These are phyloP conservation scores for Chymomyza fuscimana DNA, from an alignment of 2,888 invertebrate species.

Conservation along the genomic window DNA sequence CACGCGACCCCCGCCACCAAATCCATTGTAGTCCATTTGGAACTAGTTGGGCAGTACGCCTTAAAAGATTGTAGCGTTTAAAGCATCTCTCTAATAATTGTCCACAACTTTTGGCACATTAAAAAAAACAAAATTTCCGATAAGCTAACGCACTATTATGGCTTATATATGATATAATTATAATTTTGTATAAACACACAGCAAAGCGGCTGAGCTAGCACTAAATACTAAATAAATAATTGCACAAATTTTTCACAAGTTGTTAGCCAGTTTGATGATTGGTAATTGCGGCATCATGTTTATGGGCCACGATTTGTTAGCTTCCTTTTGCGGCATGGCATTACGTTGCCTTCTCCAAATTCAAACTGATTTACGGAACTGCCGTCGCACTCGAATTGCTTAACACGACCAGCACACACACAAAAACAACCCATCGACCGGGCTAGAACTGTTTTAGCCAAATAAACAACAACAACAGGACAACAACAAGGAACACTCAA, in stretches of 20 bases:
- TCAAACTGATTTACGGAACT: constrained; percentile 12
- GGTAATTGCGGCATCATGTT: neutral
- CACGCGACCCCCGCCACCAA: constrained; percentile 74
- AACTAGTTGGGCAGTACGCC: neutral
- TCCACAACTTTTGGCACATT: neutral
- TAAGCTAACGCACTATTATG: neutral
- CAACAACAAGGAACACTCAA: neutral
- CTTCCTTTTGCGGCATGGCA: constrained; percentile 32
- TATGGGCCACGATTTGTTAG: neutral
- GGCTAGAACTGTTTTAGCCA: constrained; percentile 57
- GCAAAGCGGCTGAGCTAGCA: neutral
- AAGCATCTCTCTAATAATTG: neutral
- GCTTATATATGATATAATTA: neutral
- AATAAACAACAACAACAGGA: constrained; percentile 46
- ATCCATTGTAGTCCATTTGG: constrained; percentile 58
- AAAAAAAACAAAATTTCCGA: neutral
- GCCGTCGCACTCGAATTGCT: constrained; percentile 7
- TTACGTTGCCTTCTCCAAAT: constrained; percentile 23
- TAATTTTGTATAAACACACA: neutral
- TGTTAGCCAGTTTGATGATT: neutral
- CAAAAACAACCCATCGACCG: constrained; percentile 13
- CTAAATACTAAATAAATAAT: neutral
- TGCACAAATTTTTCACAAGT: neutral
- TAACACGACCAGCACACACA: constrained; percentile 4
- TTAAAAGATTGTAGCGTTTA: neutral